Conservation (phyloP, 2,113 vertebrate species). For the Catagonus wagneri region DNA sequence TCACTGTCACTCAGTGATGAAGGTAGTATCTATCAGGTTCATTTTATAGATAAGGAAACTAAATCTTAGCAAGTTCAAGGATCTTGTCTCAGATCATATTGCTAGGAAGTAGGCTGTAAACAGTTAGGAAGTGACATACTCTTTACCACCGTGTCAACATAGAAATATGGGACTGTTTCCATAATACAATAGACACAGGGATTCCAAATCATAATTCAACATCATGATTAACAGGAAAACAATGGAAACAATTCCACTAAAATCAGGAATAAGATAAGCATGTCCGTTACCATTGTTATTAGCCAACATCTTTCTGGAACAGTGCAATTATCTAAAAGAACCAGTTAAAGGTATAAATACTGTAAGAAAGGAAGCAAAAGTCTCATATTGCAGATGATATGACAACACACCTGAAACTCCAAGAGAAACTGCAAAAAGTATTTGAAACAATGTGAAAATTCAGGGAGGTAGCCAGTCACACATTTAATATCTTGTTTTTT, state of each 20-base stretch:
- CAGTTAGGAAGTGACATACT: neutral
- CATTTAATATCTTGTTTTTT: neutral
- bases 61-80: slow-evolving; percentile 12
- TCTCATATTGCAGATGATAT: neutral
- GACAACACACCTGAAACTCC: neutral
- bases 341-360: neutral
- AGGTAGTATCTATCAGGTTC: neutral
- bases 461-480: neutral
- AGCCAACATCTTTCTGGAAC: neutral
- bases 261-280: slow-evolving; percentile 27
- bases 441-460: neutral
- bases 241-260: neutral
- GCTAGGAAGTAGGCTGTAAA: neutral
- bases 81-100: slow-evolving; percentile 23
- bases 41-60: neutral
- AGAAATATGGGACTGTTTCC: neutral
- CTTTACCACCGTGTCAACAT: slow-evolving; percentile 16
- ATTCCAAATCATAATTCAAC: slow-evolving; percentile 2
- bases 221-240: slow-evolving; percentile 28
- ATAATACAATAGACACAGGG: neutral
- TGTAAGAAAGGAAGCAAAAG: neutral
- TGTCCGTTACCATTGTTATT: neutral
- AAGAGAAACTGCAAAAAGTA: neutral
- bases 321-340: slow-evolving; percentile 2
- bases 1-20: neutral